phyloP scores from a whole-genome alignment of 35 echinoderm and acorn worm species.

The Apostichopus parvimensis region DNA sequence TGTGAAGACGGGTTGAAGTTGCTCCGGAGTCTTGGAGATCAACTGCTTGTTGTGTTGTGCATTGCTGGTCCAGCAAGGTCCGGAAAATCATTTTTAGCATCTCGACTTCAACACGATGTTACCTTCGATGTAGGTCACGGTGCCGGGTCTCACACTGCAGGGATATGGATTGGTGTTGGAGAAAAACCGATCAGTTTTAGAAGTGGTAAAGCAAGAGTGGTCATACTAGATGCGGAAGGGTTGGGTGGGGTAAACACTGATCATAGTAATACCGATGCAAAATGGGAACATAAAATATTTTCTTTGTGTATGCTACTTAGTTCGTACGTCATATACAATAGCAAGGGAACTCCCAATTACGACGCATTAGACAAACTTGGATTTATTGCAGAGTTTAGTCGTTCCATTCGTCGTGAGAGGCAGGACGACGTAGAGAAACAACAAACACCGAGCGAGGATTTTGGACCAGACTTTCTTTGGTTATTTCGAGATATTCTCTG shows the following conservation, averaged over 20 bases:
- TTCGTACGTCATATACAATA: slow-evolving; percentile 17
- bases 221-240: background rate
- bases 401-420: background rate
- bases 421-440: background rate
- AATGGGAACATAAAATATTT: slow-evolving; percentile 31
- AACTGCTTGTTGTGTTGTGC: background rate
- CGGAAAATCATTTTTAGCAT: background rate
- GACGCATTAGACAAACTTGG: slow-evolving; percentile 19
- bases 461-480: background rate
- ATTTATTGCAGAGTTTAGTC: slow-evolving; percentile 15
- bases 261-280: too few species aligned
- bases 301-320: slow-evolving; percentile 1
- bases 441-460: background rate
- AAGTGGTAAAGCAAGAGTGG: background rate
- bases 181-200: background rate
- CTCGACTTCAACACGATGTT: background rate
- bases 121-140: background rate
- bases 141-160: background rate
- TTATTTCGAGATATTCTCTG: background rate
- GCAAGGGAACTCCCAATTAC: background rate
- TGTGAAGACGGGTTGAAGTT: background rate
- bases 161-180: slow-evolving; percentile 2
- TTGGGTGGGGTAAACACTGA: too few species aligned
- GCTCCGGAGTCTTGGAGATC: background rate
- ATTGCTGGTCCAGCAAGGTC: slow-evolving; percentile 18